Conservation (phyloP, 2,797 vertebrate species). For the Pseudomugil gertrudae region DNA sequence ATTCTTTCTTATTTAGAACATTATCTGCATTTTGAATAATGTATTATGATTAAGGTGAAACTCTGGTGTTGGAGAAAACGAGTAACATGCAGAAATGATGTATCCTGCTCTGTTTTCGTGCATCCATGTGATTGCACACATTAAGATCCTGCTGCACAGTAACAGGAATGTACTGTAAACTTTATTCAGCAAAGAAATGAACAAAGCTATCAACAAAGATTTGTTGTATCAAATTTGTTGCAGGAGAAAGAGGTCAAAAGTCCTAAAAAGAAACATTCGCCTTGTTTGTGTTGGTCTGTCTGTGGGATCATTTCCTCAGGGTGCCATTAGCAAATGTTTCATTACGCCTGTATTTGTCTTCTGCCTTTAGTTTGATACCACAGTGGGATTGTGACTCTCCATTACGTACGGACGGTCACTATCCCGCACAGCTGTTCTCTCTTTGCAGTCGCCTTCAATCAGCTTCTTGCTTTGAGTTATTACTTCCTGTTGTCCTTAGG, state of each 20-base stretch:
- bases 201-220: conserved; percentile 12
- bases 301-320: conserved; percentile 53
- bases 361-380: conserved; percentile 42
- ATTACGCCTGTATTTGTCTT: conserved; percentile 38
- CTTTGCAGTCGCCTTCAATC: conserved; percentile 52
- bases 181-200: conserved; percentile 26
- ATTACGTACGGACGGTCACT: conserved; percentile 30
- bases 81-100: not conserved
- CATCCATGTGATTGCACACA: not conserved
- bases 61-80: not conserved
- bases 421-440: conserved; percentile 64
- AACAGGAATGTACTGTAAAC: conserved; percentile 14
- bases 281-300: conserved; percentile 53
- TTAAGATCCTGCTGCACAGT: conserved; percentile 1
- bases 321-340: conserved; percentile 47
- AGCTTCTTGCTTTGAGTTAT: conserved; percentile 61
- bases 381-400: conserved; percentile 52
- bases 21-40: conserved; percentile 8
- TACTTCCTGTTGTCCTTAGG: conserved; percentile 66
- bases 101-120: conserved; percentile 11
- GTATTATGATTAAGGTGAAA: conserved; percentile 29
- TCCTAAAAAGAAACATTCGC: conserved; percentile 61
- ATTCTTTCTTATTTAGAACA: conserved; percentile 23
- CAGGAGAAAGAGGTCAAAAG: conserved; percentile 31
- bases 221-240: conserved; percentile 15